Evolutionary conservation across 2,888 invertebrate species (phyloP).

Genomic region (Erpobdella octoculata): DNA sequence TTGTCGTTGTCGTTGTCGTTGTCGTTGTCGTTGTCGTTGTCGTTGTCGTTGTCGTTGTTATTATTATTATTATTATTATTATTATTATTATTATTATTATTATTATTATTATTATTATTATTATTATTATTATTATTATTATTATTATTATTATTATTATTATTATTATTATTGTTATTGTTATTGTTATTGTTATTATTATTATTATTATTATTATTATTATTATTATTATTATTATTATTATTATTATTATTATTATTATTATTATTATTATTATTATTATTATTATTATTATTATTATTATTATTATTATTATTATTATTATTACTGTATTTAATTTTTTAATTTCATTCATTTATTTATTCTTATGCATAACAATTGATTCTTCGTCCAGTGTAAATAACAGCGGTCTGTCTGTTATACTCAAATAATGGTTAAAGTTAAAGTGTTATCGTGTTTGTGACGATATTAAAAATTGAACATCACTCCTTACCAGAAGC

Average conservation of each 20-base stretch:
- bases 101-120: background rate
- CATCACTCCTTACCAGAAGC: too few relatives aligned
- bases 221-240: slow-evolving; percentile 21
- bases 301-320: background rate
- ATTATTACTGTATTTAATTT: too few relatives aligned
- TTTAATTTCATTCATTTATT: too few relatives aligned
- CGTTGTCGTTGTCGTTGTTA: background rate
- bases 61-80: background rate
- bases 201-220: slow-evolving; percentile 24
- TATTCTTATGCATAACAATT: too few relatives aligned
- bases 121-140: background rate
- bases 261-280: slow-evolving; percentile 14
- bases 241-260: slow-evolving; percentile 13
- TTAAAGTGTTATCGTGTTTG: too few relatives aligned
- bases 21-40: background rate
- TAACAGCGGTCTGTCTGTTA: too few relatives aligned
- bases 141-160: background rate
- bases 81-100: background rate
- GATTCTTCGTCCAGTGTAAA: too few relatives aligned
- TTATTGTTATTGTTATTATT: slow-evolving; percentile 15
- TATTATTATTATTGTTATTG: background rate
- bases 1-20: slow-evolving; percentile 16
- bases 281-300: slow-evolving; percentile 7
- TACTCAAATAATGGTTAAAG: too few relatives aligned
- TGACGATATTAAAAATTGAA: too few relatives aligned